These are phyloP conservation scores for Tribolium castaneum DNA, from an alignment of 1,140 invertebrate species.

Conservation along the genomic window DNA sequence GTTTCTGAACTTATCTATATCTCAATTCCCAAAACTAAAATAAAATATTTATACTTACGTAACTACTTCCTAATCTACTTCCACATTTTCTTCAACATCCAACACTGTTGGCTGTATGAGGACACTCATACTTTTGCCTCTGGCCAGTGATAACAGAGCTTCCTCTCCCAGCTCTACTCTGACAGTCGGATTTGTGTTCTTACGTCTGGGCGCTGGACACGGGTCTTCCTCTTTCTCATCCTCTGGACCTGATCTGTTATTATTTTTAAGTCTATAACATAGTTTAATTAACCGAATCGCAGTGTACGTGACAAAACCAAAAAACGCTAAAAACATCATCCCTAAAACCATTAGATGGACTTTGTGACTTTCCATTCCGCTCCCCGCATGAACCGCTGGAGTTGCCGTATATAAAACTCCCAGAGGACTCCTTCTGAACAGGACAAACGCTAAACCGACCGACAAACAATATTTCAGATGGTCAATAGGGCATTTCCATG, in stretches of 20 bases:
- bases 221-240: background rate
- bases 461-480: background rate
- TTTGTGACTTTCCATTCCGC: background rate
- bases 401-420: background rate
- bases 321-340: background rate
- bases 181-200: background rate
- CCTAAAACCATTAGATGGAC: background rate
- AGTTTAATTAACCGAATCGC: background rate
- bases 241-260: background rate
- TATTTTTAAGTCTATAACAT: no score
- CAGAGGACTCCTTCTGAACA: background rate
- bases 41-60: no score
- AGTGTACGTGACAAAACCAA: background rate
- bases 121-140: background rate
- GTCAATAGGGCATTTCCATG: background rate
- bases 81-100: no score
- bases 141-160: background rate
- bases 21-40: no score
- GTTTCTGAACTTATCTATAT: no score
- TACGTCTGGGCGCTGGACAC: background rate
- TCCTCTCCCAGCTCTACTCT: background rate
- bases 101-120: no score
- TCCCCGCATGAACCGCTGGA: background rate
- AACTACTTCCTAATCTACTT: no score
- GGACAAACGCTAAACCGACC: background rate